These are phyloP conservation scores for Drosophila mauritiana DNA, from an alignment of 1,140 invertebrate genomes.

Conservation along the genomic window DNA sequence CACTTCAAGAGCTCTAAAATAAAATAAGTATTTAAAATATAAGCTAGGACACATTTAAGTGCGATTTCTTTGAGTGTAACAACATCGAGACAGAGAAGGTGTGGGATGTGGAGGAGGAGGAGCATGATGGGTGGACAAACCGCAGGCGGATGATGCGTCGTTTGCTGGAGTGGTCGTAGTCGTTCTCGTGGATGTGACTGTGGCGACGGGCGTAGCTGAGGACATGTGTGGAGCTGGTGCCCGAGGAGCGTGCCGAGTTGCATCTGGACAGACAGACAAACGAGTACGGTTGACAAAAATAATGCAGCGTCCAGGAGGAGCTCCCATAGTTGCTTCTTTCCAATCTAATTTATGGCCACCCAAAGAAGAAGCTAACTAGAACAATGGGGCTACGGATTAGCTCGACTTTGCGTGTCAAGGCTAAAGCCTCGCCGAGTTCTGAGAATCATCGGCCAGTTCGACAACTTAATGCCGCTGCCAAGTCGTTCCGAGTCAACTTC, in stretches of 20 bases:
- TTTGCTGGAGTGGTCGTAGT: constrained; percentile 52
- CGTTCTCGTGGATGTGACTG: constrained; percentile 69
- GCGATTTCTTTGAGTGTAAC: constrained; percentile 12
- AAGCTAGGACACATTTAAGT: background rate
- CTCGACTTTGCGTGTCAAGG: constrained; percentile 59
- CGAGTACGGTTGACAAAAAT: constrained; percentile 30
- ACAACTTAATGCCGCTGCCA: constrained; percentile 62
- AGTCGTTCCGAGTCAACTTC: constrained; percentile 36
- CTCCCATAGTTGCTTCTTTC: constrained; percentile 12
- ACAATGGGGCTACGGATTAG: constrained; percentile 46
- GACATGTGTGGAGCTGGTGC: constrained; percentile 68
- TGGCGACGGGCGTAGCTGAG: constrained; percentile 72
- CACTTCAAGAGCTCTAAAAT: too few relatives aligned
- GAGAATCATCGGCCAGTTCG: constrained; percentile 37
- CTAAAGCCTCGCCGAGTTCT: constrained; percentile 24
- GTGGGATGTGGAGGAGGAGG: constrained; percentile 2
- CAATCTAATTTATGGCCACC: constrained; percentile 27
- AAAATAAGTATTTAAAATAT: too few relatives aligned
- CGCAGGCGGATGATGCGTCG: constrained; percentile 65
- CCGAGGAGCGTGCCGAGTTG: constrained; percentile 57
- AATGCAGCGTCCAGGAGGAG: constrained; percentile 13
- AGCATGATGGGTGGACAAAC: constrained; percentile 58
- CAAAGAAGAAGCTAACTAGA: constrained; percentile 15
- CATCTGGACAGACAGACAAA: constrained; percentile 57
- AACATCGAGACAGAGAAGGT: constrained; percentile 19